Base-by-base conservation (phyloP, 2,888 invertebrate genomes). In the Monoplex corrugatus region DNA sequence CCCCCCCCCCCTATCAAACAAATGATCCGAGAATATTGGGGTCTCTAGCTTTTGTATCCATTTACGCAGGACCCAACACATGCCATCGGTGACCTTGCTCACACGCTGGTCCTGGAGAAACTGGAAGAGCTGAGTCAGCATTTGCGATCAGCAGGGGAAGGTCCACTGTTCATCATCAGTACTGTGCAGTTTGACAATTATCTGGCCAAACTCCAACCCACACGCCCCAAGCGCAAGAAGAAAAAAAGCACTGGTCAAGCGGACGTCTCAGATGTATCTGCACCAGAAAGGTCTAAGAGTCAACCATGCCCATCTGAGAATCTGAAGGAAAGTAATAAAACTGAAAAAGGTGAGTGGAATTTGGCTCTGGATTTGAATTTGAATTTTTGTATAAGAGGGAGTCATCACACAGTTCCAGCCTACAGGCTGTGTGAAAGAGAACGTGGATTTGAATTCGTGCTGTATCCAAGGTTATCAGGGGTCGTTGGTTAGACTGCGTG, bases 121-220 rank as follows among this genome's bases (percentile, higher is more conserved):
- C 43, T 86, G 44, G 72, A 86, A 16, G 32, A 75, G 19, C 72
- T 86, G 68, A 63, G 86, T 8, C 86, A 44, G 3, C 35, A 44
- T 2, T 75, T 86, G 13, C 44, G 13, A 23, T 32, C 32, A 0
- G 0, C 63, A 19, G 86, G 45, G 44, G 19, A 38, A 16, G 75
- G 44, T 13, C 86, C 86, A 2, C 86, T 86, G 19, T 86, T 86
- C 72, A 72, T 86, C 72, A 75, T 86, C 86, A 86, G 86, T 40
- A 13, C 32, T 44, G n/a, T 86, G 16, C 16, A 75, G 13, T 86
- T 32, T 45, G 86, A 86, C 45, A 86, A 86, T 75, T 86, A 86
- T 75, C 75, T 86, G 72, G 86, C 86, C 43, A 86, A 63, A 44
- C 44, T 86, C 16, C n/a, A 35, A 23, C 8, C 32, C 13, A 2